Conservation (phyloP, 1,140 invertebrate species). For the Oedothorax gibbosus region DNA sequence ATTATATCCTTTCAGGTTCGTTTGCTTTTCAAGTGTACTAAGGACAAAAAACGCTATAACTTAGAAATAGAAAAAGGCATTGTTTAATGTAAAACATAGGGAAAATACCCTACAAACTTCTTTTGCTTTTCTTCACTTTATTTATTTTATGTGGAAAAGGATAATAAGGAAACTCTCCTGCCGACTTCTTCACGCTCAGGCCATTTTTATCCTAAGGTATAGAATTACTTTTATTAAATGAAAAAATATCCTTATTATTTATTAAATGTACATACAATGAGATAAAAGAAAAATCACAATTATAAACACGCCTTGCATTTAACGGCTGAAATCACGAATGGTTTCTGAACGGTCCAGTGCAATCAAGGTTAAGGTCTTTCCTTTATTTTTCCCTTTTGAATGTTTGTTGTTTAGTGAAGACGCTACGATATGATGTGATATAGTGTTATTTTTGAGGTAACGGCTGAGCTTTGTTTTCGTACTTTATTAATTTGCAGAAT, state of each 20-base stretch:
- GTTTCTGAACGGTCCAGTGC: constrained; percentile 40
- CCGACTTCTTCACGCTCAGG: too few relatives aligned
- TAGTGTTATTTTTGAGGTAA: too few relatives aligned
- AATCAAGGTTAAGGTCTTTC: constrained; percentile 48
- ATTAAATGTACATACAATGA: neutral
- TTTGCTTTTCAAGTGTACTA: neutral
- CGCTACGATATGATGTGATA: too few relatives aligned
- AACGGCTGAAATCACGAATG: constrained; percentile 21
- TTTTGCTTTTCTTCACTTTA: neutral
- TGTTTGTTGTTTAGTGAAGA: neutral
- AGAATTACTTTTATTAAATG: too few relatives aligned
- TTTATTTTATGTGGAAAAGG: too few relatives aligned
- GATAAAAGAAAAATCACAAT: constrained; percentile 5
- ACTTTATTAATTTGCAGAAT: too few relatives aligned
- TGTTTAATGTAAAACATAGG: neutral
- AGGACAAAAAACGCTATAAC: neutral
- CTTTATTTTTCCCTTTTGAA: constrained; percentile 25
- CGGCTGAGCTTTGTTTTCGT: too few relatives aligned
- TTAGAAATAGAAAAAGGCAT: neutral
- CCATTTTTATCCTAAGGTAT: too few relatives aligned
- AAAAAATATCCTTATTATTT: too few relatives aligned
- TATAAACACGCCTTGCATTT: neutral
- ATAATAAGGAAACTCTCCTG: too few relatives aligned
- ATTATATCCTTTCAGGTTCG: too few relatives aligned
- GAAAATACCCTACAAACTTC: neutral